Evolutionary conservation across 2,888 invertebrate genomes (phyloP), one percentile per base, ranked within the genome.

Genomic region (Hymenopus coronatus): DNA sequence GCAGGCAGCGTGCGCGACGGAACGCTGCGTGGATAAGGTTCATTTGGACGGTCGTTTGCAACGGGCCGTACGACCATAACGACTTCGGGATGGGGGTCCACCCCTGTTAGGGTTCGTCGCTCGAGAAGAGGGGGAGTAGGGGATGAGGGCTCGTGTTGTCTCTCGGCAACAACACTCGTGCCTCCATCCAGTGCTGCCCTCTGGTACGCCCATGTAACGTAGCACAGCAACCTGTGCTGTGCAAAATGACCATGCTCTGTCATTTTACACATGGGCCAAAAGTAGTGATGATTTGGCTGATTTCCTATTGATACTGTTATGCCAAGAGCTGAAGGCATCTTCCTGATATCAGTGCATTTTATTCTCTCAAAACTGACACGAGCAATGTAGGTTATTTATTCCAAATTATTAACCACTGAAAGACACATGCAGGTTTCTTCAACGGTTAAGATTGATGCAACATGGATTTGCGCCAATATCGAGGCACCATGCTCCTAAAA

Each of bases 21-120:
- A 27, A 33, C 7, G 82, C 54, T 82, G 12, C 82, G 40, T 70
- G 54, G 20, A 27, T 87, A 87, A 87, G 87, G 87, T n/a, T 87
- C 87, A 87, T 40, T 87, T n/a, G n/a, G 27, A 25, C 14, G 82
- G 30, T 25, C 82, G 82, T 28, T 87, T 30, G 33, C 33, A 82
- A 87, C 27, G 30, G 87, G 14, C 82, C 33, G n/a, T n/a, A 82
- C 87, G 87, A 25, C 87, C 87, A 82, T 87, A 87, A 82, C 33
- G 87, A 87, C 87, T 82, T 12, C 25, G 87, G 30, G 40, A 82
- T 82, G 54, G 87, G 87, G 85, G 85, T 27, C 46, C 54, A 54
- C 85, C 85, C 85, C 46, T 81, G 87, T 86, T 30, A 86, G 86
- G 86, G 86, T 86, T 86, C 86, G 86, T 86, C 86, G 86, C 86